These are phyloP conservation scores for Lithobates pipiens DNA, from an alignment of 2,797 vertebrate genomes.

Conservation along the genomic window DNA sequence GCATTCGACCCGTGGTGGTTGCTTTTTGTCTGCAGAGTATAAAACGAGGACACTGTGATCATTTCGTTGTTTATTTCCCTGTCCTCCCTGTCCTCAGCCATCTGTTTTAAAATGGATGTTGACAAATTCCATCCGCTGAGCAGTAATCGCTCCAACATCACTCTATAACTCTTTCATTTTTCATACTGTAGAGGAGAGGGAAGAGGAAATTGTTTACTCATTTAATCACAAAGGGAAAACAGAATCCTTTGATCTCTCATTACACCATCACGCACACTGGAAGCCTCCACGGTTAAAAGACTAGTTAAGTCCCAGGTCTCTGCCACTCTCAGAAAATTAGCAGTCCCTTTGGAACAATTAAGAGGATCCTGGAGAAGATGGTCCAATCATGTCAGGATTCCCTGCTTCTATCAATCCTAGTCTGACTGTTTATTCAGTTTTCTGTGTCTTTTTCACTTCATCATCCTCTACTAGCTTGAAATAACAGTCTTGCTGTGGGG, in stretches of 20 bases:
- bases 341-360: slow-evolving; percentile 50
- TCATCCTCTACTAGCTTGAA: slow-evolving; percentile 28
- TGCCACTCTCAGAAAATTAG: slow-evolving; percentile 44
- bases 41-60: slow-evolving; percentile 39
- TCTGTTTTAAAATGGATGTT: slow-evolving; percentile 57
- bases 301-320: slow-evolving; percentile 34
- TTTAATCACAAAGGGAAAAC: slow-evolving; percentile 56
- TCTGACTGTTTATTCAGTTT: slow-evolving; percentile 39
- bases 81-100: slow-evolving; percentile 48
- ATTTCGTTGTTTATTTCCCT: slow-evolving; percentile 48
- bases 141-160: slow-evolving; percentile 50
- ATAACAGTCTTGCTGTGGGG: slow-evolving; percentile 37
- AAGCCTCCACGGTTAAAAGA: slow-evolving; percentile 8
- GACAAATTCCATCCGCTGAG: slow-evolving; percentile 56
- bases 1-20: not conserved
- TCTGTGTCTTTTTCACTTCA: slow-evolving; percentile 25
- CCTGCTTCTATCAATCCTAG: slow-evolving; percentile 42
- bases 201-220: slow-evolving; percentile 41
- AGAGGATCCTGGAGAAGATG: slow-evolving; percentile 19
- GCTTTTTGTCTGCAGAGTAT: slow-evolving; percentile 11
- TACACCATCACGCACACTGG: slow-evolving; percentile 31
- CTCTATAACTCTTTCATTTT: slow-evolving; percentile 58
- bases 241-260: slow-evolving; percentile 54
- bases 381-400: slow-evolving; percentile 30
- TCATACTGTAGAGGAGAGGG: slow-evolving; percentile 45